Evolutionary conservation across 2,888 invertebrate genomes (phyloP), one percentile per base, ranked within the genome.

Genomic region (Mechanitis mazaeus): DNA sequence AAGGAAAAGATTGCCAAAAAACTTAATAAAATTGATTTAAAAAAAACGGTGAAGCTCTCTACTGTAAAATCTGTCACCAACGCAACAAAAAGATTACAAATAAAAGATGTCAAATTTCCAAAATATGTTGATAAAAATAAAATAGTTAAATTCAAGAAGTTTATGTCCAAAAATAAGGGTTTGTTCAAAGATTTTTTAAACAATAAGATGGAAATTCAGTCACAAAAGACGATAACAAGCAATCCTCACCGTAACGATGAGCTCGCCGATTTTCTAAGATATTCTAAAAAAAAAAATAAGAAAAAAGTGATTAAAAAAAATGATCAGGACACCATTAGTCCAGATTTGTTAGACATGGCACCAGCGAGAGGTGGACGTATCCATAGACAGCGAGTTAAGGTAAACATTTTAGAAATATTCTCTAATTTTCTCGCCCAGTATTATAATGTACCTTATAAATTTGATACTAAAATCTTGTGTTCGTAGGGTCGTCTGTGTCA

Each of bases 401-500:
- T 82, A 62, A 50, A 31, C 9, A 3, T 9, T 28, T 31, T 28
- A 4, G 1, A 50, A 28, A 50, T 28, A 7, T 31, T 9, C 9
- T 11, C 6, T 42, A 3, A 42, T 42, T 42, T 42, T 7, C 42
- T 42, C 11, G 1, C 9, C 11, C 9, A 3, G 9, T 42, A 6
- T 9, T 42, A 3, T 42, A 42, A 9, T 20, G 20, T 20, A 20
- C 20, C 20, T 42, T 42, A 42, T 42, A 42, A 42, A 42, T 2
- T 7, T 42, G 42, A 31, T 28, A 66, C 20, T 20, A 33, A 6
- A n/a, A 5, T 56, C 45, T 54, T 38, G 7, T 72, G 2, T 42
- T 7, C 11, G 2, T 11, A 84, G 84, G 73, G 75, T 1, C 79
- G 77, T 0, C 74, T 87, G 60, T 87, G 87, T 71, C 71, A 79